These are phyloP conservation scores for Drosophila yooni DNA, from an alignment of 2,888 invertebrate species.

Conservation along the genomic window DNA sequence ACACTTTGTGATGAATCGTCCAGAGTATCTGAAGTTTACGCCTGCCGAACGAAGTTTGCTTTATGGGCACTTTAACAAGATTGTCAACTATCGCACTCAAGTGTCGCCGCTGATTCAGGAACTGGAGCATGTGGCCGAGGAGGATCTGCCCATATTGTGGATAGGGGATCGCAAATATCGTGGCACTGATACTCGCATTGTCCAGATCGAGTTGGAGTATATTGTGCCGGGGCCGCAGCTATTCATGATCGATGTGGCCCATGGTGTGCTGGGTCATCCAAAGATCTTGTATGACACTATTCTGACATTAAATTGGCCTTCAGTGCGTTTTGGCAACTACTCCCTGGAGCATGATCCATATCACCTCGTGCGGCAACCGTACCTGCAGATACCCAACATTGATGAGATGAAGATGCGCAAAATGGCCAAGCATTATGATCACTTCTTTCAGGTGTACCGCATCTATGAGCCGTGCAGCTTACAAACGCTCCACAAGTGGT, in stretches of 20 bases:
- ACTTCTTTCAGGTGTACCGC: slow-evolving; percentile 70
- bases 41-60: slow-evolving; percentile 75
- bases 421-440: slow-evolving; percentile 62
- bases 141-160: slow-evolving; percentile 82
- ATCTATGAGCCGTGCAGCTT: slow-evolving; percentile 59
- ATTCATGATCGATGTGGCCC: slow-evolving; percentile 77
- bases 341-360: slow-evolving; percentile 80
- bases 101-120: slow-evolving; percentile 83
- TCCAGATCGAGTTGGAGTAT: slow-evolving; percentile 81
- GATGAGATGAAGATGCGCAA: slow-evolving; percentile 57
- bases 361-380: slow-evolving; percentile 77
- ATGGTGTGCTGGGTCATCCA: slow-evolving; percentile 83
- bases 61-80: slow-evolving; percentile 78
- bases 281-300: slow-evolving; percentile 81
- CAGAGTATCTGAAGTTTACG: slow-evolving; percentile 67
- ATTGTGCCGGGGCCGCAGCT: slow-evolving; percentile 82
- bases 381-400: slow-evolving; percentile 69
- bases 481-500: slow-evolving; percentile 70
- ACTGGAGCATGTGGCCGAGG: slow-evolving; percentile 62
- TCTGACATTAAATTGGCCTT: slow-evolving; percentile 76
- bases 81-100: slow-evolving; percentile 82
- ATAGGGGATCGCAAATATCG: slow-evolving; percentile 83
- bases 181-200: slow-evolving; percentile 80
- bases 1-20: slow-evolving; percentile 76
- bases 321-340: slow-evolving; percentile 74